Evolutionary conservation across 2,113 vertebrate genomes (phyloP), one percentile per base, ranked within the genome.

Genomic region (Malurus alboscapulatus): DNA sequence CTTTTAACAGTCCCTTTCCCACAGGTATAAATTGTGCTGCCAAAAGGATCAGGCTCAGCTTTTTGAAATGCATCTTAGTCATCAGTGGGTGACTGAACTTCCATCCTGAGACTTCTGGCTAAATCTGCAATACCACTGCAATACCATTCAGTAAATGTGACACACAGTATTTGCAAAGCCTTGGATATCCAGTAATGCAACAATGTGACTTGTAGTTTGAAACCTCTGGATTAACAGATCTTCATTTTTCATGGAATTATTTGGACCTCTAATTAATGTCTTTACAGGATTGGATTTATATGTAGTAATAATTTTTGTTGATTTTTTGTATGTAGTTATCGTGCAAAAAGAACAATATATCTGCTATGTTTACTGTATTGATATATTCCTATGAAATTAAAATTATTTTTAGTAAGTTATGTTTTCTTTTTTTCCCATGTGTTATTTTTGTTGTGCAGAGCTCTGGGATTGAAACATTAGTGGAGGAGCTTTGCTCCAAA

Each of bases 401-500:
- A 86, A 55, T 66, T 71, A 4, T 67, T 84, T 75, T 53, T 67
- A 86, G 15, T 92, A 91, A 96, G 24, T 84, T 51, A n/a, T 5
- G 2, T 29, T 68, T 73, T 67, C 8, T n/a, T 44, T n/a, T 26
- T 45, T 9, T 0, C 18, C 5, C 12, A 2, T 3, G 1, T 88
- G 55, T 1, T 77, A 94, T 65, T 95, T 14, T 88, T 96, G 15
- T 76, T 27, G 1, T 66, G 17, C 98, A 99, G 99, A 99, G 98
- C 97, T 99, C 99, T 96, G 99, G 98, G 75, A 99, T 99, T 88
- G 99, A 99, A 98, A 99, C 98, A 12, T 97, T 99, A 96, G 99
- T 99, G 96, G 99, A 99, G 97, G 99, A 99, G 98, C 99, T 99
- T 96, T 99, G 99, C 98, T 99, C 98, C 96, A 99, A 98, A 96